Evolutionary conservation across 2,888 invertebrate genomes (phyloP).

Genomic region (Eupithecia subfuscata): DNA sequence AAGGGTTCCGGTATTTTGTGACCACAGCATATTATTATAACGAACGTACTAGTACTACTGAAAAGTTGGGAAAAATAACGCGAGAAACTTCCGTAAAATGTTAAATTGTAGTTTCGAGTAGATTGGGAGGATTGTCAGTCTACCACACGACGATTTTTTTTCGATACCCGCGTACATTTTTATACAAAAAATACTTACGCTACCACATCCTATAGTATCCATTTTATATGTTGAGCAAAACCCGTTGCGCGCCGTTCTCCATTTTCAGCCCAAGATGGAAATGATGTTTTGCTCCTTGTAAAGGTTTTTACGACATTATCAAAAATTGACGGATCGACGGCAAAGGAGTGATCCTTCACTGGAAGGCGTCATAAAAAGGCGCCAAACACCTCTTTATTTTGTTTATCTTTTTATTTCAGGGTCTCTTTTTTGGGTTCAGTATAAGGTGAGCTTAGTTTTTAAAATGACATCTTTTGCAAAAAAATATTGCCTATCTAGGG

Average conservation of each 20-base stretch:
- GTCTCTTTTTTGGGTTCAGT: background rate
- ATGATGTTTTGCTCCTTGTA: background rate
- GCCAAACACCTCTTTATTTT: background rate
- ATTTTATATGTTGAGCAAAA: background rate
- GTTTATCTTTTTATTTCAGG: background rate
- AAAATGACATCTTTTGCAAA: background rate
- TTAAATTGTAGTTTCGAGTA: too few species aligned
- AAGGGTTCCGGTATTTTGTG: too few species aligned
- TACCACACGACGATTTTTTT: too few species aligned
- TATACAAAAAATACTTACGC: background rate
- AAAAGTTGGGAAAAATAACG: too few species aligned
- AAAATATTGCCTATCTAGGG: too few species aligned
- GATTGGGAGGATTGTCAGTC: too few species aligned
- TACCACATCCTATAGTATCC: background rate
- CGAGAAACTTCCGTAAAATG: too few species aligned
- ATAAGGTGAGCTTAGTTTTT: background rate
- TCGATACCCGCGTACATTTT: background rate
- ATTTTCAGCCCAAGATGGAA: background rate
- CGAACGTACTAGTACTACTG: too few species aligned
- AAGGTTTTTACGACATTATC: constrained; percentile 7
- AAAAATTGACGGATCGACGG: constrained; percentile 6
- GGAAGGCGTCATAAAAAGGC: background rate
- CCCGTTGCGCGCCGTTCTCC: background rate
- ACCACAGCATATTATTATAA: too few species aligned
- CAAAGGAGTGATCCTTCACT: background rate